These are phyloP conservation scores for Myiagra hebetior DNA, from an alignment of 2,113 vertebrate species.

Conservation along the genomic window DNA sequence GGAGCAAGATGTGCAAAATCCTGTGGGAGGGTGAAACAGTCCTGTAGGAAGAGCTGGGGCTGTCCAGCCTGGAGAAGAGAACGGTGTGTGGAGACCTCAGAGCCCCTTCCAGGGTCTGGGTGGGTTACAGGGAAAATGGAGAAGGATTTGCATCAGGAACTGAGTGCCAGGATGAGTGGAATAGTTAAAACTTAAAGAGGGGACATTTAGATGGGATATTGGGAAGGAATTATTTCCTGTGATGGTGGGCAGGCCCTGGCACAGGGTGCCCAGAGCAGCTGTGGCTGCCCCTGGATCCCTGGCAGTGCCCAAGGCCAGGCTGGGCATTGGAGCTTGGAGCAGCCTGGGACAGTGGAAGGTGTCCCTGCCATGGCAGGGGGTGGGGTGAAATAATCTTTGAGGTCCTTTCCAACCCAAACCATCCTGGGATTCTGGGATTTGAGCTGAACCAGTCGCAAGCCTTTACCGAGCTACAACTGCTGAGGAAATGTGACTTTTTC, in stretches of 20 bases:
- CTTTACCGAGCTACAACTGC: not conserved
- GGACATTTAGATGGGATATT: not conserved
- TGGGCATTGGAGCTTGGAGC: not conserved
- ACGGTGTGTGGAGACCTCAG: not conserved
- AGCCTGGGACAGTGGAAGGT: rapidly evolving
- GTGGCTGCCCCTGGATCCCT: not conserved
- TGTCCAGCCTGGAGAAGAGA: not conserved
- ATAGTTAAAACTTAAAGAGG: not conserved
- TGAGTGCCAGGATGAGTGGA: not conserved
- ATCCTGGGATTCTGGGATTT: not conserved
- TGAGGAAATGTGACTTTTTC: not conserved
- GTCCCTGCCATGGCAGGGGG: not conserved
- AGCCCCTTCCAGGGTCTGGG: not conserved
- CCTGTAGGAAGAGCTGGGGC: not conserved
- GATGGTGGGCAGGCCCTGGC: not conserved
- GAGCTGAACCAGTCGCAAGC: not conserved
- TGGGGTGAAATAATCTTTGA: not conserved
- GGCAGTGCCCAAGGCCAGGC: not conserved
- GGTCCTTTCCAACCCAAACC: not conserved
- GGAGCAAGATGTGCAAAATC: not conserved
- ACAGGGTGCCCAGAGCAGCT: not conserved
- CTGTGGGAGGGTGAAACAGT: rapidly evolving
- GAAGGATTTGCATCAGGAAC: not conserved
- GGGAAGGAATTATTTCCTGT: not conserved
- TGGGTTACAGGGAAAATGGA: not conserved